A percentile compares a stretch with the other conserved stretches of the same genome.
These are phyloP conservation scores for Dicrurus megarhynchus DNA, from an alignment of 2,113 vertebrate species.

Conservation along the genomic window DNA sequence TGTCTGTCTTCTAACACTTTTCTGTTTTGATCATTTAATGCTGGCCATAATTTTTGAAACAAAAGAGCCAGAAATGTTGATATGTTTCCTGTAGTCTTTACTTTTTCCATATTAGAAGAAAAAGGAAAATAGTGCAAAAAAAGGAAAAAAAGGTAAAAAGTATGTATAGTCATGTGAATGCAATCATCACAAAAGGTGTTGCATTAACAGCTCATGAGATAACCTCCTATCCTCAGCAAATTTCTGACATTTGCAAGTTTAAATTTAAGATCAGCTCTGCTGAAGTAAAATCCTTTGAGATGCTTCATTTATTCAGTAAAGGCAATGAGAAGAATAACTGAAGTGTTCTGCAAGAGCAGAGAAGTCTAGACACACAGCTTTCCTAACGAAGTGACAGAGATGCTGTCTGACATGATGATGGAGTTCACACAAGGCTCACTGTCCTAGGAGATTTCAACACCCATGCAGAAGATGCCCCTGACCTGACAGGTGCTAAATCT, in stretches of 20 bases:
- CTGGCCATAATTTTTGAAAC: neutral
- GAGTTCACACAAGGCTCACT: slow-evolving; percentile 3
- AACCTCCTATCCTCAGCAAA: neutral
- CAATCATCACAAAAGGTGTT: neutral
- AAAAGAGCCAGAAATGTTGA: neutral
- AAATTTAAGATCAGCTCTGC: neutral
- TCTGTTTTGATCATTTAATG: neutral
- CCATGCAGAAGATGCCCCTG: neutral
- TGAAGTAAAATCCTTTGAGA: slow-evolving; percentile 5
- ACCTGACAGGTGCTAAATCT: slow-evolving; percentile 40
- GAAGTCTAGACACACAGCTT: neutral
- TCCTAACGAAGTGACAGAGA: neutral
- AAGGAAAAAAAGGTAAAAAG: neutral
- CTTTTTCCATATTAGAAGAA: neutral
- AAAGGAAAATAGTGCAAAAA: neutral
- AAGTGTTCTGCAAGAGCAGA: neutral
- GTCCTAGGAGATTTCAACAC: slow-evolving; percentile 8
- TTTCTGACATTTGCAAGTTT: neutral
- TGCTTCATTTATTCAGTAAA: neutral
- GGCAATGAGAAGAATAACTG: neutral
- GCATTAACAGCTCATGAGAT: neutral
- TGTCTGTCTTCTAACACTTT: neutral
- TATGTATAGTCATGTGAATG: neutral
- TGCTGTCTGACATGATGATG: neutral
- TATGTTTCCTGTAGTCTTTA: neutral